Conservation (phyloP, 2,113 vertebrate genomes). For the Geococcyx californianus region DNA sequence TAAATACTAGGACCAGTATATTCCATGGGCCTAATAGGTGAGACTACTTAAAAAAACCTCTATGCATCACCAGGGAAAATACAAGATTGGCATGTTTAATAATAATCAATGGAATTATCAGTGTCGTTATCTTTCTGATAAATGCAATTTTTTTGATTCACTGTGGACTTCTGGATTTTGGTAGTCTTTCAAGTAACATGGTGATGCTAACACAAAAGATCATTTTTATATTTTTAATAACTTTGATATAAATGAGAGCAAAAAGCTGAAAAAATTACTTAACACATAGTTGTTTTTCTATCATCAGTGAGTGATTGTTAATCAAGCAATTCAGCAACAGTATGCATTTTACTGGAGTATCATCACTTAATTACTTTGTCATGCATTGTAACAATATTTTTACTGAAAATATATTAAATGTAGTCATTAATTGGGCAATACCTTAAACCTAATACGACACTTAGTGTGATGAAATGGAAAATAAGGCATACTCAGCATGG, state of each 20-base stretch:
- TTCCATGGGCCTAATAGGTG: neutral
- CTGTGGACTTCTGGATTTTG: neutral
- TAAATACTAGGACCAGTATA: neutral
- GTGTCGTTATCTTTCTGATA: neutral
- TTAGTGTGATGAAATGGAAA: constrained; percentile 41
- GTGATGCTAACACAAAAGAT: neutral
- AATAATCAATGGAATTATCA: neutral
- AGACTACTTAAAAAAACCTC: neutral
- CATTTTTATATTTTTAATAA: neutral
- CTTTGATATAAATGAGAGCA: neutral
- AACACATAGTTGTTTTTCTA: neutral
- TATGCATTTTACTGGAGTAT: neutral
- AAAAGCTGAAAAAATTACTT: neutral
- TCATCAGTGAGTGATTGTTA: neutral
- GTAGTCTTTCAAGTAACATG: neutral
- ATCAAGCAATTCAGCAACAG: constrained; percentile 1
- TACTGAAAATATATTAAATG: neutral
- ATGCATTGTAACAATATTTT: constrained; percentile 12
- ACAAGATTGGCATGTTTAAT: neutral
- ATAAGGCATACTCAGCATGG: neutral
- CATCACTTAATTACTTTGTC: constrained; percentile 9
- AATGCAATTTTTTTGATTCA: neutral
- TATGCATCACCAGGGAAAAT: neutral
- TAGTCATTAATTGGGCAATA: neutral
- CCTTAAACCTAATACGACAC: neutral